Evolutionary conservation across 1,140 invertebrate genomes (phyloP).

Genomic region (Drosophila athabasca): DNA sequence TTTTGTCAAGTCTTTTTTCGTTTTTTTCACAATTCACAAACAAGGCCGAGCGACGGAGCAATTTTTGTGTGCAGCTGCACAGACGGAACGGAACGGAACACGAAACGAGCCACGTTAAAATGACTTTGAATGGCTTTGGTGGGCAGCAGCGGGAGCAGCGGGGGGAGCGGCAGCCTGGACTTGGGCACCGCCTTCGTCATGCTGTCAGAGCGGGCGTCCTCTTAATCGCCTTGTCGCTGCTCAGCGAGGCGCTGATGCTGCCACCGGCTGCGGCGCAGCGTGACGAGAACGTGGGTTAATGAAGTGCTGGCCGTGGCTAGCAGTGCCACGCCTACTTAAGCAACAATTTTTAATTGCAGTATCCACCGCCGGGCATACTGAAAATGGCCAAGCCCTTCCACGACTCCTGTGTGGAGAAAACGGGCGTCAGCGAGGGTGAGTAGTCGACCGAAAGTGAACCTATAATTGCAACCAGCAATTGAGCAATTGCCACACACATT

Average conservation of each 20-base stretch:
- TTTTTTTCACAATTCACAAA: constrained; percentile 67
- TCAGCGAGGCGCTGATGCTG: constrained; percentile 65
- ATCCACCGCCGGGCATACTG: constrained; percentile 72
- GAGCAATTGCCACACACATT: not conserved
- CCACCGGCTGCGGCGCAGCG: constrained; percentile 69
- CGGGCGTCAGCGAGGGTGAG: constrained; percentile 78
- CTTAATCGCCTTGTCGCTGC: constrained; percentile 80
- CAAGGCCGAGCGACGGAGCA: constrained; percentile 58
- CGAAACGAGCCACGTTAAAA: constrained; percentile 67
- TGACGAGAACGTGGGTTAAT: constrained; percentile 77
- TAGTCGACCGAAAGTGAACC: constrained; percentile 16
- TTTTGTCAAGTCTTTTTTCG: constrained; percentile 8
- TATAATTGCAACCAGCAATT: constrained; percentile 21
- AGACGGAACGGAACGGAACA: constrained; percentile 28
- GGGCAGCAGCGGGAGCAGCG: constrained; percentile 4
- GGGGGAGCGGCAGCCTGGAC: not conserved
- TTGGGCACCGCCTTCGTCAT: constrained; percentile 29
- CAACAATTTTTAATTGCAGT: constrained; percentile 76
- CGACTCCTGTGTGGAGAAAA: constrained; percentile 73
- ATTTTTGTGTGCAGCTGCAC: constrained; percentile 53
- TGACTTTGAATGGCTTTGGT: constrained; percentile 80
- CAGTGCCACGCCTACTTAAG: constrained; percentile 53
- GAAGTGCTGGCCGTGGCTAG: constrained; percentile 37
- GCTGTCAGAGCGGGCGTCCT: constrained; percentile 63
- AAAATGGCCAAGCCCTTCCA: constrained; percentile 80